Conservation (phyloP, 2,113 vertebrate genomes). For the Percina caprodes region DNA sequence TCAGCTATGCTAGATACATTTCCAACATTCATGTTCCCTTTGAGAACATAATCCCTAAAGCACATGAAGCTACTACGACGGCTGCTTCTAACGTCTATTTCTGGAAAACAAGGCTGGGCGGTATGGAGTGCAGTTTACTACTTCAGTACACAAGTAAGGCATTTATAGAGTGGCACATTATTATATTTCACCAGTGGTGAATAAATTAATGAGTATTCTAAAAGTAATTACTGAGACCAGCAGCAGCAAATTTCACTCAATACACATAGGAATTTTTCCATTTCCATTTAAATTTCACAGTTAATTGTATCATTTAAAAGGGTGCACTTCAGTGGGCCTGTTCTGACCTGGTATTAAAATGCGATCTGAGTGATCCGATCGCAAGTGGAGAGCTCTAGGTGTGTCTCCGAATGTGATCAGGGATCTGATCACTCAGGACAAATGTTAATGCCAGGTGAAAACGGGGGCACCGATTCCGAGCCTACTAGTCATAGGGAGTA, state of each 20-base stretch:
- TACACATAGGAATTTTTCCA: not conserved
- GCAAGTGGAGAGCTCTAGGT: too few species aligned
- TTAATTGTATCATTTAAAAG: conserved; percentile 12
- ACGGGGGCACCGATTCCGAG: not conserved
- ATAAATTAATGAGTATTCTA: conserved; percentile 8
- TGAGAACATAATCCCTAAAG: conserved; percentile 43
- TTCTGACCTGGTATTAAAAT: too few species aligned
- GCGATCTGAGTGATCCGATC: too few species aligned
- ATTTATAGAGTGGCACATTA: conserved; percentile 23
- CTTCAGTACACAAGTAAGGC: not conserved
- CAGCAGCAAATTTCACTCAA: not conserved
- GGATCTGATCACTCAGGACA: too few species aligned
- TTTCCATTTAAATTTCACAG: too few species aligned
- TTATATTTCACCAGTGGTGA: conserved; percentile 17
- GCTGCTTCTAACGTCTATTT: conserved; percentile 19
- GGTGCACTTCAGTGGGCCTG: too few species aligned
- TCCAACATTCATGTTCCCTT: conserved; percentile 38
- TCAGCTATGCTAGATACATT: conserved; percentile 25
- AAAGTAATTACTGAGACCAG: conserved; percentile 15
- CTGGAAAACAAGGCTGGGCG: conserved; percentile 24
- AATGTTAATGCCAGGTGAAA: too few species aligned
- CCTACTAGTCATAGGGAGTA: not conserved
- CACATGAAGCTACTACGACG: conserved; percentile 2
- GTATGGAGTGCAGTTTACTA: conserved; percentile 14
- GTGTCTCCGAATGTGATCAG: too few species aligned